Conservation (phyloP, 2,797 vertebrate genomes). For the Heteromormyrus szaboi region DNA sequence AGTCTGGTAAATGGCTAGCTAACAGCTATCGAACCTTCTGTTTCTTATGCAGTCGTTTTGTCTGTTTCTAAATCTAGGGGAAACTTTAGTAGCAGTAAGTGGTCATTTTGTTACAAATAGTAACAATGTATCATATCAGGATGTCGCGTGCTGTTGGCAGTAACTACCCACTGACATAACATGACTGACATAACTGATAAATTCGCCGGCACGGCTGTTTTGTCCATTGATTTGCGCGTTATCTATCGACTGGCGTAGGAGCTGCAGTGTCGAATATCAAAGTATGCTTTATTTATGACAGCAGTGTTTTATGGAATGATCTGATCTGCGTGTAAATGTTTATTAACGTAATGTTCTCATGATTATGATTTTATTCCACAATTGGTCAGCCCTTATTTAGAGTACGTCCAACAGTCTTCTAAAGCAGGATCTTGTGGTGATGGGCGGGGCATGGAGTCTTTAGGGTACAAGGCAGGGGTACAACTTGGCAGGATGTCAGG, state of each 20-base stretch:
- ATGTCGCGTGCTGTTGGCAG: background rate
- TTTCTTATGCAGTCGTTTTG: slow-evolving; percentile 10
- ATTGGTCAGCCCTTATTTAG: background rate
- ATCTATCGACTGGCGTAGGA: background rate
- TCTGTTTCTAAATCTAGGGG: background rate
- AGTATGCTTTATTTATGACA: background rate
- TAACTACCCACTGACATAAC: background rate
- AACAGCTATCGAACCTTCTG: background rate
- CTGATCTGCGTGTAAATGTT: background rate
- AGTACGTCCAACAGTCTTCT: background rate
- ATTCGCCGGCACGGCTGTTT: background rate
- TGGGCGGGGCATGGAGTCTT: background rate
- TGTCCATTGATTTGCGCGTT: background rate
- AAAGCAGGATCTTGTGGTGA: background rate
- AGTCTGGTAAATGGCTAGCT: slow-evolving; percentile 55
- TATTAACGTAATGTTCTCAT: background rate
- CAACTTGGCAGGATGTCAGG: background rate
- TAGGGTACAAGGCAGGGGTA: background rate
- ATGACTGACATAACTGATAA: background rate
- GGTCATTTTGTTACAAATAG: background rate
- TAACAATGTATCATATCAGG: background rate
- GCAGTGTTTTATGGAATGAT: background rate
- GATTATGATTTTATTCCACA: background rate
- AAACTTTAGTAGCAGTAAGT: background rate
- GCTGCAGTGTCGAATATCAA: background rate